Percentiles rank a stretch among this genome's conserved stretches.
phyloP scores from a whole-genome alignment of 92 coral and sea anemone genomes.

The Phenganax subtilis region DNA sequence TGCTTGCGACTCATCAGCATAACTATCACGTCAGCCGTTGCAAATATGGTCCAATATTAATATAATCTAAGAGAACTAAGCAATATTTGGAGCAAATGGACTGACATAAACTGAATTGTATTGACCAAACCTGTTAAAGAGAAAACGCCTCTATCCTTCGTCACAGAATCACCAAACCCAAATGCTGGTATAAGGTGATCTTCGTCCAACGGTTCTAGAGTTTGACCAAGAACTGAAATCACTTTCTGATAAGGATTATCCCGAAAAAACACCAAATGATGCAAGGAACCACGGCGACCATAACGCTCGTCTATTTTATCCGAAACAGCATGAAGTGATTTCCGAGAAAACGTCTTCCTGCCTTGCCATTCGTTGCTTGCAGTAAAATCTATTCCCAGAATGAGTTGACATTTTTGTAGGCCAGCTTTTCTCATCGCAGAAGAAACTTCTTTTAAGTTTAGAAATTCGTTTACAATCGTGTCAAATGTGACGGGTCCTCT shows the following conservation, averaged over 20 bases:
- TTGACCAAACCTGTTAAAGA: conserved; percentile 45
- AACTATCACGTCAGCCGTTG: no score
- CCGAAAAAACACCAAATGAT: conserved; percentile 21
- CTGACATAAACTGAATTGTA: no score
- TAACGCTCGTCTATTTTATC: conserved; percentile 48
- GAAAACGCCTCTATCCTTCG: conserved; percentile 81
- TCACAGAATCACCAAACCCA: conserved; percentile 84
- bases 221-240: conserved; percentile 70
- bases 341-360: conserved; percentile 67
- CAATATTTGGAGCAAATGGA: no score
- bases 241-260: conserved; percentile 89
- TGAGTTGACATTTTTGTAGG: conserved; percentile 70
- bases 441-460: conserved; percentile 62
- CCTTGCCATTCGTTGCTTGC: conserved; percentile 99
- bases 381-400: conserved; percentile 89
- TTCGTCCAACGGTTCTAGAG: conserved; percentile 90
- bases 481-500: conserved; percentile 23
- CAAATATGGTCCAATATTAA: no score
- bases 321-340: conserved; percentile 78
- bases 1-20: no score
- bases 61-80: no score
- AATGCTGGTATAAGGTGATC: conserved; percentile 84
- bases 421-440: conserved; percentile 78
- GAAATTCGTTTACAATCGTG: conserved; percentile 26
- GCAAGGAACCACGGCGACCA: conserved; percentile 30